phyloP scores from a whole-genome alignment of 2,797 vertebrate genomes.

The Paramormyrops hopkinsi region DNA sequence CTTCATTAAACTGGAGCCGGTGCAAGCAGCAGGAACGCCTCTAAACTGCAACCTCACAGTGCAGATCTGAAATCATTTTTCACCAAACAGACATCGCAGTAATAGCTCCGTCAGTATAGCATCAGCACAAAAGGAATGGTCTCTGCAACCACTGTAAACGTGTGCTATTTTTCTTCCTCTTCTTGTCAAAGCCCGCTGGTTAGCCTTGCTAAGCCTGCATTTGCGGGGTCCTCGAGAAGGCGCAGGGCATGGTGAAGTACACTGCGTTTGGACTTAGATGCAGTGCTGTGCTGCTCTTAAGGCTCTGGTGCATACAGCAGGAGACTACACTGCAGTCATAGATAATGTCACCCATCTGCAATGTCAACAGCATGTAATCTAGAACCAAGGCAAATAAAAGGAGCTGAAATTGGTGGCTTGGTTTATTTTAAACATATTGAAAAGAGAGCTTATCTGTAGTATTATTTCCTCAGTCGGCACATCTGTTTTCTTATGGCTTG shows the following conservation, averaged over 20 bases:
- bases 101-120: slow-evolving; percentile 14
- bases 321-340: not conserved
- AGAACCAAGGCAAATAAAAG: not conserved
- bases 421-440: not conserved
- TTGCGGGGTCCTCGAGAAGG: not conserved
- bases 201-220: not conserved
- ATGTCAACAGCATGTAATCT: not conserved
- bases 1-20: not conserved
- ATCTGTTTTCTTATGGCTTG: not conserved
- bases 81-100: slow-evolving; percentile 1
- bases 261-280: not conserved
- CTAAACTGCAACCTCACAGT: not conserved
- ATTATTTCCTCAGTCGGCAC: not conserved
- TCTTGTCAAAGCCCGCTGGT: not conserved
- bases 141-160: slow-evolving; percentile 27
- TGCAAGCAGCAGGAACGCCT: not conserved
- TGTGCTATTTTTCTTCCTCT: not conserved
- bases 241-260: not conserved
- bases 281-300: not conserved
- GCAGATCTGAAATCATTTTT: not conserved
- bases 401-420: not conserved
- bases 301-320: not conserved
- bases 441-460: not conserved
- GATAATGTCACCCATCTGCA: not conserved
- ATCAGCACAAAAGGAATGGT: slow-evolving; percentile 1